Base-by-base conservation (phyloP, 2,888 invertebrate genomes). In the Therioaphis trifolii region DNA sequence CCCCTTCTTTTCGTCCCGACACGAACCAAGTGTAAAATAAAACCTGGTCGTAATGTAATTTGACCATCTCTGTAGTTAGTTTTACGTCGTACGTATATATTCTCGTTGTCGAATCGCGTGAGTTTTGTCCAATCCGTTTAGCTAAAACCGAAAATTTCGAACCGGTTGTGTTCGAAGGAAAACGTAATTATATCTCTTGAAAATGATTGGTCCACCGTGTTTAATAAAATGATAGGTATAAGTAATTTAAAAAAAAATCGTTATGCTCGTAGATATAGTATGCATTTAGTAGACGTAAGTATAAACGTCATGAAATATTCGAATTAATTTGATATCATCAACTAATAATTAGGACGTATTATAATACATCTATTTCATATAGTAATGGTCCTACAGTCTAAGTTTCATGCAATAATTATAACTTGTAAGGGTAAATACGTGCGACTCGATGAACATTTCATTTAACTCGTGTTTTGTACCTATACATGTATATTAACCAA, bases 41-140 rank as follows among this genome's bases (percentile, higher is more conserved):
- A 15, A 40, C 15, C 40, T 15, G 3, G 24, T 55, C 35, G 40
- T 43, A 35, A 9, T 35, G 35, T 35, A 43, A 58, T 75, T 58
- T 40, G 15, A 55, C 1, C 21, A 4, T 40, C 24, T 3, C 21
- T 1, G 35, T 4, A 40, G 40, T 35, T 75, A 24, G 24, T 24
- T 75, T 21, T 75, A 24, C 4, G 11, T 58, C 24, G 24, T n/a
- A n/a, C n/a, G 4, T 27, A 29, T 12, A n/a, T 72, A 29, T 52
- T 76, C 46, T 27, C 5, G 18, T 27, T n/a, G 46, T 63, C 43
- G 63, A 76, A 76, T 76, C 76, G 76, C 76, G 76, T 76, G 76
- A 40, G 63, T 46, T 46, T 12, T 9, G 27, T 76, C 12, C 40
- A 43, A 69, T 40, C 46, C 43, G n/a, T 69, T 40, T 21, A 2